Percentiles rank a stretch among this genome's conserved stretches.
Evolutionary conservation across 2,888 invertebrate genomes (phyloP).

Genomic region (Sminthurides aquaticus): DNA sequence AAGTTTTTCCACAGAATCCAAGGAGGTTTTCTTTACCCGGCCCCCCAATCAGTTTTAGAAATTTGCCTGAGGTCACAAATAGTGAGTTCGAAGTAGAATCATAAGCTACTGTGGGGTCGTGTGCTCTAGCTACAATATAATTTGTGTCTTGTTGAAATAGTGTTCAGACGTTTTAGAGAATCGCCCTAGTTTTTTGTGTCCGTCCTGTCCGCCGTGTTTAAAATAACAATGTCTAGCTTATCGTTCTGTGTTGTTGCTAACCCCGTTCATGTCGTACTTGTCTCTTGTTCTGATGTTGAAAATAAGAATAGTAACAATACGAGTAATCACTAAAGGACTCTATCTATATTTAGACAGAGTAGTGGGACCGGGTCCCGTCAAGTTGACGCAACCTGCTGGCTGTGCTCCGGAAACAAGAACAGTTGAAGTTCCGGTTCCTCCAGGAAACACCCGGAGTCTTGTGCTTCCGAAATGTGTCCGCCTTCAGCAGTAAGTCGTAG

Average conservation of each 20-base stretch:
- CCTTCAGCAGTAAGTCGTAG: conserved; percentile 23
- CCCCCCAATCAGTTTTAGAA: too few relatives aligned
- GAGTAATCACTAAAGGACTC: too few relatives aligned
- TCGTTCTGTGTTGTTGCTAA: not conserved
- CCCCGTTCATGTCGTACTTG: not conserved
- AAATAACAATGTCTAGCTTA: not conserved
- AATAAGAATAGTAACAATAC: too few relatives aligned
- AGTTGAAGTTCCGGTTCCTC: conserved; percentile 22
- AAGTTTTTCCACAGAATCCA: too few relatives aligned
- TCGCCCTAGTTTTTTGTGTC: not conserved
- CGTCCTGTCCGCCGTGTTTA: not conserved
- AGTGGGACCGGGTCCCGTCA: not conserved
- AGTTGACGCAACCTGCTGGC: conserved; percentile 8
- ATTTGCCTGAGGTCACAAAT: too few relatives aligned
- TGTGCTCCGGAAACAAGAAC: conserved; percentile 32
- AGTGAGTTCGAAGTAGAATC: too few relatives aligned
- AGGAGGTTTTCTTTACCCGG: too few relatives aligned
- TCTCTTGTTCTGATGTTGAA: not conserved
- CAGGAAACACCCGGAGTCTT: not conserved
- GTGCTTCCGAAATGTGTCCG: conserved; percentile 24
- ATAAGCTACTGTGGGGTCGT: too few relatives aligned
- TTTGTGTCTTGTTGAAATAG: too few relatives aligned
- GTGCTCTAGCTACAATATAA: too few relatives aligned
- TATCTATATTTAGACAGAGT: not conserved
- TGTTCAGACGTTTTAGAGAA: too few relatives aligned